A percentile compares a stretch with the other conserved stretches of the same genome.
Evolutionary conservation across 2,113 vertebrate genomes (phyloP).

Genomic region (Pangasianodon gigas): DNA sequence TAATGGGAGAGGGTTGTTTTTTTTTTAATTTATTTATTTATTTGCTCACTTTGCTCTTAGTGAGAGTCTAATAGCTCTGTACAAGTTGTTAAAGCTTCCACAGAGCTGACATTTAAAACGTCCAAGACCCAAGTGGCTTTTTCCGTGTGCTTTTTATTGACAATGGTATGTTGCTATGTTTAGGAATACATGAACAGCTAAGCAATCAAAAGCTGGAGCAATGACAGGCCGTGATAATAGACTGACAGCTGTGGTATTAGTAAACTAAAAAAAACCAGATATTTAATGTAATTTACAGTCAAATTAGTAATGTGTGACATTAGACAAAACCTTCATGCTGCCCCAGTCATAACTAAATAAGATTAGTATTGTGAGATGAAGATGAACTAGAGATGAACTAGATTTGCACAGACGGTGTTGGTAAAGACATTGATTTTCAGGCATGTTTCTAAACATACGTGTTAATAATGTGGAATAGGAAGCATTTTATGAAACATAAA

Average conservation of each 20-base stretch:
- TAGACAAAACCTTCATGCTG: background rate
- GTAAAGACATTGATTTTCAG: background rate
- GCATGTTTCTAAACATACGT: background rate
- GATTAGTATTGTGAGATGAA: background rate
- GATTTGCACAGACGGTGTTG: background rate
- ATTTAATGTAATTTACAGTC: background rate
- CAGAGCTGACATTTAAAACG: constrained; percentile 27
- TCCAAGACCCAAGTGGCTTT: background rate
- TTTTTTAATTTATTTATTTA: background rate
- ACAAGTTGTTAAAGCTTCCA: constrained; percentile 28
- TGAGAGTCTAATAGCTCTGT: constrained; percentile 45
- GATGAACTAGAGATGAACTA: background rate
- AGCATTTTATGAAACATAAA: background rate
- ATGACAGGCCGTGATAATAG: background rate
- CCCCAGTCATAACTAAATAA: background rate
- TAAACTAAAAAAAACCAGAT: background rate
- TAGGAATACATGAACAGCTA: background rate
- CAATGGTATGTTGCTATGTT: background rate
- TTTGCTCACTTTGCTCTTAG: constrained; percentile 29
- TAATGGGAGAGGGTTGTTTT: constrained; percentile 9
- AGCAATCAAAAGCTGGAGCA: background rate
- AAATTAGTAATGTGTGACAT: background rate
- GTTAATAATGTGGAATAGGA: background rate
- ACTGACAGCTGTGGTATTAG: background rate
- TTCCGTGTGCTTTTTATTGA: background rate